These are phyloP conservation scores for Forbesichthys papilliferus DNA, from an alignment of 2,113 vertebrate species.

Conservation along the genomic window DNA sequence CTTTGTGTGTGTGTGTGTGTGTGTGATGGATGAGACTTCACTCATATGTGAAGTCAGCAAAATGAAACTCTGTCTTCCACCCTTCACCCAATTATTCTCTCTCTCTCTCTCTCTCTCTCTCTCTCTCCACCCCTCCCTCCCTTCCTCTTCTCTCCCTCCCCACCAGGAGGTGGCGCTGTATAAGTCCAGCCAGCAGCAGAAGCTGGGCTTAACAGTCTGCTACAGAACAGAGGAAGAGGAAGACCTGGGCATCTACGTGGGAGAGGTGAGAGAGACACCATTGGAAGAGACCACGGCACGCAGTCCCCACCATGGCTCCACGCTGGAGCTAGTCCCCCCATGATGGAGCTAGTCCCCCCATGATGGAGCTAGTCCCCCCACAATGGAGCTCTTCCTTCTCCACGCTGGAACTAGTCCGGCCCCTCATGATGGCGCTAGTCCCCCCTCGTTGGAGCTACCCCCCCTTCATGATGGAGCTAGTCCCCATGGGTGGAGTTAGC, in stretches of 20 bases:
- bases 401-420: too few relatives aligned
- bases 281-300: background rate
- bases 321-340: too few relatives aligned
- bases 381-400: too few relatives aligned
- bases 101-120: background rate
- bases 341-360: too few relatives aligned
- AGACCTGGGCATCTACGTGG: conserved; percentile 85
- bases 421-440: too few relatives aligned
- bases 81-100: background rate
- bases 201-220: conserved; percentile 85
- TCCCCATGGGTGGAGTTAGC: too few relatives aligned
- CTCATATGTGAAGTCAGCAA: conserved; percentile 7
- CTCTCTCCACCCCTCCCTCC: too few relatives aligned
- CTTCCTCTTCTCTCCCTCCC: background rate
- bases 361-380: too few relatives aligned
- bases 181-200: conserved; percentile 83
- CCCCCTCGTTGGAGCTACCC: too few relatives aligned
- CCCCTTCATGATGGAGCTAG: too few relatives aligned
- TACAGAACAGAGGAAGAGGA: conserved; percentile 86
- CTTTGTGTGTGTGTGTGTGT: background rate
- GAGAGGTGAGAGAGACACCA: conserved; percentile 75
- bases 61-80: conserved; percentile 11
- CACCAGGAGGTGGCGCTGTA: conserved; percentile 84
- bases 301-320: background rate
- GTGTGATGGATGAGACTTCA: background rate